These are phyloP conservation scores for Scopus umbretta DNA, from an alignment of 2,113 vertebrate genomes.

Conservation along the genomic window DNA sequence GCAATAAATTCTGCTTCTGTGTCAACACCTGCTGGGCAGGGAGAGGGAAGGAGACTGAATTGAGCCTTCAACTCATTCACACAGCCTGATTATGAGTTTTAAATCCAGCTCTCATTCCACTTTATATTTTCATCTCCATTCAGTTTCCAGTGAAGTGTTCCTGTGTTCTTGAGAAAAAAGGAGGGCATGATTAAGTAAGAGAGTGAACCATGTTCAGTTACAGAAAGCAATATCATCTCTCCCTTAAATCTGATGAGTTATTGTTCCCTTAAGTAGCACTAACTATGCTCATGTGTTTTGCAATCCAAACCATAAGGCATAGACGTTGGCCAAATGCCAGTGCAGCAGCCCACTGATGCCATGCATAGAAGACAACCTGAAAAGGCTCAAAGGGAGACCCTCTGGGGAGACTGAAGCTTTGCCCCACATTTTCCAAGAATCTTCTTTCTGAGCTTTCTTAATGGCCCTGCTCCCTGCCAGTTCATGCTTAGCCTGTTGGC, in stretches of 20 bases:
- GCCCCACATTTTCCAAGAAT: not conserved
- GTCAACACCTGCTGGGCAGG: not conserved
- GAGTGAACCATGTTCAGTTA: not conserved
- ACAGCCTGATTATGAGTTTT: not conserved
- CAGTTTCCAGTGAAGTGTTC: not conserved
- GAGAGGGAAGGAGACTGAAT: not conserved
- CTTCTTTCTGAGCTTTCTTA: not conserved
- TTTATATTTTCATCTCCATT: constrained; percentile 6
- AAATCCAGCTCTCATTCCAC: not conserved
- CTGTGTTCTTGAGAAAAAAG: constrained; percentile 8
- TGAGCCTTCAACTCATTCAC: not conserved
- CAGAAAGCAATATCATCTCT: not conserved
- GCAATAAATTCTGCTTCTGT: not conserved
- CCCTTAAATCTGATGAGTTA: constrained; percentile 15
- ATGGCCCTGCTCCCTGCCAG: not conserved
- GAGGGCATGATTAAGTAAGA: not conserved
- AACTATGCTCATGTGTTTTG: not conserved
- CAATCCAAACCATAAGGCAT: not conserved
- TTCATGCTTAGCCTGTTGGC: not conserved
- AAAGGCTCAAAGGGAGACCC: not conserved
- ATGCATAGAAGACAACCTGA: not conserved
- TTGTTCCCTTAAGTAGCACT: not conserved
- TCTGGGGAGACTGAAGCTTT: not conserved
- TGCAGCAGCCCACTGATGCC: not conserved
- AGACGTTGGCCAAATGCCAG: not conserved